These are phyloP conservation scores for Trachelus tabidus DNA, from an alignment of 2,888 invertebrate genomes.

Conservation along the genomic window DNA sequence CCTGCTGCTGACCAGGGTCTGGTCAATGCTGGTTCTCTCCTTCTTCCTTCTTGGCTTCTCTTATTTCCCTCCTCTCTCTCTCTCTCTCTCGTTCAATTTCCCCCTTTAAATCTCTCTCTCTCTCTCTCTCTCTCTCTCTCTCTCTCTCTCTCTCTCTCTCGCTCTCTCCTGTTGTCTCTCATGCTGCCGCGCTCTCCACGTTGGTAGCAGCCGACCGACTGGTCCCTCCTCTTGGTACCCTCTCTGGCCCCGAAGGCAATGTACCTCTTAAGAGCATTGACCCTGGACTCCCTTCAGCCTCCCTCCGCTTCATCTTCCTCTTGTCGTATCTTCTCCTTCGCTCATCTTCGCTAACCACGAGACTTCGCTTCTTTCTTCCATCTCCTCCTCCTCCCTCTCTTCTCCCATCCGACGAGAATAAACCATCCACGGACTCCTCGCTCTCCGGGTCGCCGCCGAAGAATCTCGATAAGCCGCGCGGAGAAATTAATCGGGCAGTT, in stretches of 20 bases:
- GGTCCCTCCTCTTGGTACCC: constrained; percentile 29
- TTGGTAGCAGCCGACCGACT: constrained; percentile 23
- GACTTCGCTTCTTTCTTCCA: constrained; percentile 19
- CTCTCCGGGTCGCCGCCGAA: constrained; percentile 35
- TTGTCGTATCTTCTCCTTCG: constrained; percentile 15
- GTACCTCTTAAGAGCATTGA: constrained; percentile 61
- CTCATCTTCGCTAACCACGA: constrained; percentile 31
- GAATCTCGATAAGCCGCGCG: constrained; percentile 55
- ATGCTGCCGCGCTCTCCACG: constrained; percentile 17
- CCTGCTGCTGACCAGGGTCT: constrained; percentile 52
- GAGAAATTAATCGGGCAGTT: constrained; percentile 56
- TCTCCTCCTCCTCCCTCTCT: constrained; percentile 27
- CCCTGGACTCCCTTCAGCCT: constrained; percentile 39
- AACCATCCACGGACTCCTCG: constrained; percentile 39
- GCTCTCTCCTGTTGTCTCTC: constrained; percentile 12
- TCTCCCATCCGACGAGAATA: constrained; percentile 49
- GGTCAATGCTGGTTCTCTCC: constrained; percentile 43
- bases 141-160: constrained; percentile 20
- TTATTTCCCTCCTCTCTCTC: constrained; percentile 28
- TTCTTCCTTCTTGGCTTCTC: constrained; percentile 25
- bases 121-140: constrained; percentile 13
- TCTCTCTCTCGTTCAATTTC: constrained; percentile 15
- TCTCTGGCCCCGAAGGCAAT: constrained; percentile 56
- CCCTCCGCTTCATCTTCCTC: not conserved
- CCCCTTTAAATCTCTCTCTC: not conserved